Percentiles rank a stretch among this genome's conserved stretches.
phyloP scores from a whole-genome alignment of 2,113 vertebrate species.

The Callipepla californica region DNA sequence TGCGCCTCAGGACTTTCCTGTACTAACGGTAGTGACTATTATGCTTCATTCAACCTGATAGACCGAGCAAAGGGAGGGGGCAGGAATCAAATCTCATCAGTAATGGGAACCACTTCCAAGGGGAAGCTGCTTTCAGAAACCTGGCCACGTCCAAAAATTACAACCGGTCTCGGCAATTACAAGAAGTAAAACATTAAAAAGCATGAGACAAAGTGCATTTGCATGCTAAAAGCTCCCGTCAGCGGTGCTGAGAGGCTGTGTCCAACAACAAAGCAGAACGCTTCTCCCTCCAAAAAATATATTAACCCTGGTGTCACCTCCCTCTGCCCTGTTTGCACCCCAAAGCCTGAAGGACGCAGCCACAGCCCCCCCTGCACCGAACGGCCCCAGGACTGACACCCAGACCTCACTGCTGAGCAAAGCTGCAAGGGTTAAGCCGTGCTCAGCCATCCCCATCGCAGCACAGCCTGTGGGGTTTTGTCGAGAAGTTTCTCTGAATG shows the following conservation, averaged over 20 bases:
- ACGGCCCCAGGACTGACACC: accelerated
- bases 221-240: conserved; percentile 79
- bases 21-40: neutral
- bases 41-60: neutral
- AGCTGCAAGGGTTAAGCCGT: conserved; percentile 48
- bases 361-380: neutral
- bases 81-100: conserved; percentile 42
- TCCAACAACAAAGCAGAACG: conserved; percentile 71
- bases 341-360: accelerated
- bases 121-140: conserved; percentile 69
- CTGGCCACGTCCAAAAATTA: conserved; percentile 70
- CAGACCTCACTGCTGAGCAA: neutral
- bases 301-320: conserved; percentile 51
- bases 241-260: conserved; percentile 48
- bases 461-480: conserved; percentile 28
- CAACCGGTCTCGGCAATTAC: conserved; percentile 80
- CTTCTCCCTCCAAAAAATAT: conserved; percentile 58
- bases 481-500: neutral
- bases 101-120: conserved; percentile 13
- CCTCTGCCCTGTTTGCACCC: neutral
- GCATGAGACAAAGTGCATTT: conserved; percentile 79
- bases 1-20: neutral
- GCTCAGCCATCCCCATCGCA: neutral
- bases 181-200: conserved; percentile 85
- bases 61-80: conserved; percentile 66